Evolutionary conservation across 2,888 invertebrate genomes (phyloP).

Genomic region (Plebejus anna): DNA sequence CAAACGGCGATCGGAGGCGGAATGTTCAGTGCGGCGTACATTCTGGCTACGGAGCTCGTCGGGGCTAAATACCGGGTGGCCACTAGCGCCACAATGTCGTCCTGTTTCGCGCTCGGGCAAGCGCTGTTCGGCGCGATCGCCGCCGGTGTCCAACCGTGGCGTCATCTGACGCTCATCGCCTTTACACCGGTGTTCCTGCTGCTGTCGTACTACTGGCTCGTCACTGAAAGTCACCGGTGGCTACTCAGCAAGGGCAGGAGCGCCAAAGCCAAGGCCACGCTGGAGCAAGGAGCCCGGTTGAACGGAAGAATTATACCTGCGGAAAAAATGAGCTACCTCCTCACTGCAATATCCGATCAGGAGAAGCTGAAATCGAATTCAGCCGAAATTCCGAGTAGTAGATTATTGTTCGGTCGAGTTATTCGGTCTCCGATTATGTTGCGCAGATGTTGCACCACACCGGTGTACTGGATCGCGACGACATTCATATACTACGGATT

Average conservation of each 20-base stretch:
- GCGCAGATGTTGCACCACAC: constrained; percentile 82
- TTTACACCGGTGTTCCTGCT: constrained; percentile 84
- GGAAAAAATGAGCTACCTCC: constrained; percentile 59
- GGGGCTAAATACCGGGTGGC: constrained; percentile 86
- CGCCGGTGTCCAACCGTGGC: constrained; percentile 85
- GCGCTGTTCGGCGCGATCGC: constrained; percentile 83
- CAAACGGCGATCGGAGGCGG: constrained; percentile 70
- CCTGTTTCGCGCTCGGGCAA: constrained; percentile 87
- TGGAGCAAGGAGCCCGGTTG: constrained; percentile 80
- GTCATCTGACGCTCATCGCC: constrained; percentile 81
- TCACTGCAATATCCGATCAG: constrained; percentile 55
- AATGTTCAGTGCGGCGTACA: constrained; percentile 66
- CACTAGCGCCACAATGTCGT: constrained; percentile 84
- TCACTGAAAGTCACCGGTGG: constrained; percentile 89
- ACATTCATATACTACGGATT: constrained; percentile 90
- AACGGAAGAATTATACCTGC: constrained; percentile 79
- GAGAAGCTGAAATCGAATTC: constrained; percentile 41
- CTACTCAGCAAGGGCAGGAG: constrained; percentile 83
- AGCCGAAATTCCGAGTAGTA: constrained; percentile 33
- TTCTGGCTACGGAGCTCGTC: constrained; percentile 86
- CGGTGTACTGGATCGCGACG: constrained; percentile 89
- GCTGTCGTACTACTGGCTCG: constrained; percentile 82
- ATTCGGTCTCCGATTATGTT: constrained; percentile 76
- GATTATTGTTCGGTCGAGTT: constrained; percentile 59
- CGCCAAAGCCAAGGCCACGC: constrained; percentile 79